Evolutionary conservation across 2,888 invertebrate genomes (phyloP).

Genomic region (Fragum sueziense): DNA sequence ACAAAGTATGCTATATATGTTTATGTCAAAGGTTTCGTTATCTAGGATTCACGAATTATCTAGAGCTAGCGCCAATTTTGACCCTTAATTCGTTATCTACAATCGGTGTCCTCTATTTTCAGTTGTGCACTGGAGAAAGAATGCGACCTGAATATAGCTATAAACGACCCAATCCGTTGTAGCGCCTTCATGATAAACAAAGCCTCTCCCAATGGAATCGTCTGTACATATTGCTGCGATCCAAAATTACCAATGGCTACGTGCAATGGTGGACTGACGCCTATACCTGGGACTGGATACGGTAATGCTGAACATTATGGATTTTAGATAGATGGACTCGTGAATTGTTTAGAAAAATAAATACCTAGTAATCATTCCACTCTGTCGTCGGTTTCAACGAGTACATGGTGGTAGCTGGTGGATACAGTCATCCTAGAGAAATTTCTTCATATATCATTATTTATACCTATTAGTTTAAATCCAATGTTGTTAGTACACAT

Average conservation of each 20-base stretch:
- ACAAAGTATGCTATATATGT: no score
- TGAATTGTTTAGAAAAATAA: no score
- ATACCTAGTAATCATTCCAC: no score
- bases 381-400: conserved; percentile 92
- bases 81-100: no score
- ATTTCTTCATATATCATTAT: conserved; percentile 86
- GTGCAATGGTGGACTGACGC: background rate
- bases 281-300: background rate
- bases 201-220: background rate
- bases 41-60: no score
- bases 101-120: no score
- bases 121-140: conserved; percentile 3
- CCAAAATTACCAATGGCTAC: background rate
- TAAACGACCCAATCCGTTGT: background rate
- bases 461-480: conserved; percentile 94
- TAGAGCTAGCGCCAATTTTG: no score
- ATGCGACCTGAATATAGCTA: background rate
- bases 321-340: no score
- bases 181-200: background rate
- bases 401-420: conserved; percentile 95
- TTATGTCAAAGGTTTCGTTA: no score
- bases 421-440: conserved; percentile 85
- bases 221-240: conserved; percentile 10
- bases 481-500: no score
- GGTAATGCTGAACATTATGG: background rate